These are phyloP conservation scores for Cenopis cana DNA, from an alignment of 2,888 invertebrate genomes.

Conservation along the genomic window DNA sequence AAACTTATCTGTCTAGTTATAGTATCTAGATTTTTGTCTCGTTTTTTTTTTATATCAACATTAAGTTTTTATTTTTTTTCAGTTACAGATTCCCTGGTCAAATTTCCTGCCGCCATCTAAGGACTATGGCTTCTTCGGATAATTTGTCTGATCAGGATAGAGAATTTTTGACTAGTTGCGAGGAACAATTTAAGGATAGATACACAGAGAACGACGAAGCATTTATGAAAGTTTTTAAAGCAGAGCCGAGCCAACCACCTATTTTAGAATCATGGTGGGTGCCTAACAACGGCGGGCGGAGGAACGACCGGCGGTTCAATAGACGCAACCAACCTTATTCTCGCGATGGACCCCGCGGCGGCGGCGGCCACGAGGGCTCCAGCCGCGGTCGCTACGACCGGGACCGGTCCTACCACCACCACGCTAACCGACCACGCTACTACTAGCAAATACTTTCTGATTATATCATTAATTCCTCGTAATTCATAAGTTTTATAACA, in stretches of 20 bases:
- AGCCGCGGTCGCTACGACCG: conserved; percentile 35
- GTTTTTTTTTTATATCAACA: conserved; percentile 10
- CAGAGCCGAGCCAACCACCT: conserved; percentile 80
- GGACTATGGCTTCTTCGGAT: conserved; percentile 59
- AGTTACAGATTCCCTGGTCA: conserved; percentile 63
- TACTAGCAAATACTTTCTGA: conserved; percentile 46
- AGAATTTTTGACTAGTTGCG: conserved; percentile 86
- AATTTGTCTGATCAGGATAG: conserved; percentile 83
- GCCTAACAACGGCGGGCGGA: conserved; percentile 59
- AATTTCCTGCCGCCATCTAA: conserved; percentile 50
- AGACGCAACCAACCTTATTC: conserved; percentile 59
- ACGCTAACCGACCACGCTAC: conserved; percentile 53
- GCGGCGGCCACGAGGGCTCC: conserved; percentile 45
- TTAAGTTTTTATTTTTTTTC: conserved; percentile 50
- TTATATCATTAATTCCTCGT: conserved; percentile 30
- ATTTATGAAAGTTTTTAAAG: conserved; percentile 81
- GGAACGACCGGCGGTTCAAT: conserved; percentile 66
- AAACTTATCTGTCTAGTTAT: no score
- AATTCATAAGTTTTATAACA: no score
- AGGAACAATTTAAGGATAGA: conserved; percentile 86
- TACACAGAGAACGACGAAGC: conserved; percentile 87
- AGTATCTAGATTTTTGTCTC: conserved; percentile 2
- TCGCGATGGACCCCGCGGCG: conserved; percentile 44
- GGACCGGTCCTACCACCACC: conserved; percentile 49
- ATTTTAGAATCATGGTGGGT: conserved; percentile 85